These are phyloP conservation scores for Probosciger aterrimus DNA, from an alignment of 2,113 vertebrate genomes.

Conservation along the genomic window DNA sequence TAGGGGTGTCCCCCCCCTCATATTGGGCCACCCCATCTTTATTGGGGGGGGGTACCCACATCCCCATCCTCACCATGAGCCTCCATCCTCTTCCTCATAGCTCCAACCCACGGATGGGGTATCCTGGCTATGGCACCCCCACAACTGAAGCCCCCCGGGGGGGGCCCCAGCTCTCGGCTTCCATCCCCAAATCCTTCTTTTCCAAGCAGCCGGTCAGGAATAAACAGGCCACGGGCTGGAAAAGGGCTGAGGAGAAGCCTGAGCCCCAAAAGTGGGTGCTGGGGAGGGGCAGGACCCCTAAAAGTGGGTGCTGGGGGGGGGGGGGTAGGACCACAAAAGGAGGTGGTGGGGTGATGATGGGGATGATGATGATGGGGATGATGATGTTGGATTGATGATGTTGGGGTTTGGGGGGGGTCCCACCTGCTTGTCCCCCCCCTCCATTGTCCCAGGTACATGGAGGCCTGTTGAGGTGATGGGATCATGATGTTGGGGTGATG, in stretches of 20 bases:
- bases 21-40: not conserved
- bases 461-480: too few relatives aligned
- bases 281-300: not conserved
- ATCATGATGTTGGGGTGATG: too few relatives aligned
- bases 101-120: not conserved
- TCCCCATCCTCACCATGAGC: not conserved
- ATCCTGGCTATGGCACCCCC: slow-evolving; percentile 74
- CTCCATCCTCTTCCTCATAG: not conserved
- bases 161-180: slow-evolving; percentile 79
- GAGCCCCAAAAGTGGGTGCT: slow-evolving; percentile 66
- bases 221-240: slow-evolving; percentile 71
- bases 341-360: too few relatives aligned
- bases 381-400: too few relatives aligned
- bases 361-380: too few relatives aligned
- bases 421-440: too few relatives aligned
- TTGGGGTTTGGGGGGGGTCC: too few relatives aligned
- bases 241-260: slow-evolving; percentile 63
- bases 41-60: not conserved
- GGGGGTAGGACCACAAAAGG: not conserved
- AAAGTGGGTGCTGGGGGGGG: too few relatives aligned
- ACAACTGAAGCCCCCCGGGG: slow-evolving; percentile 65
- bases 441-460: too few relatives aligned
- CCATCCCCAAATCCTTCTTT: slow-evolving; percentile 85
- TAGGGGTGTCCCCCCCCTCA: not conserved
- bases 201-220: slow-evolving; percentile 71